These are phyloP conservation scores for Dione juno DNA, from an alignment of 2,888 invertebrate species.

Conservation along the genomic window DNA sequence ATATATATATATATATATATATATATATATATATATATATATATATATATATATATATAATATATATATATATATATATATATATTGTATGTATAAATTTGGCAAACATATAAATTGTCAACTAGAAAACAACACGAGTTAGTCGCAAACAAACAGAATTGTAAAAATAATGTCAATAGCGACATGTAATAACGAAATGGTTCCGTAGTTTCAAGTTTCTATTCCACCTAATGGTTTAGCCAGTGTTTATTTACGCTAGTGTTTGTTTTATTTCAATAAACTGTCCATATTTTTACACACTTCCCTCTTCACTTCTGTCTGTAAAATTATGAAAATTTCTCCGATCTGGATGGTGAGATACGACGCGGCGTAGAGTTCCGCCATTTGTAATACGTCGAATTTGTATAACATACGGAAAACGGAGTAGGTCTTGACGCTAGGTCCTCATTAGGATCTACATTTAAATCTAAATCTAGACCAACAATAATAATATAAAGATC, in stretches of 20 bases:
- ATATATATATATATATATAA: neutral
- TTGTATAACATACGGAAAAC: too few relatives aligned
- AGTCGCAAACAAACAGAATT: slow-evolving; percentile 39
- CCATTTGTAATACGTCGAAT: too few relatives aligned
- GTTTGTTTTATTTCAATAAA: too few relatives aligned
- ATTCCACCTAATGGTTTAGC: too few relatives aligned
- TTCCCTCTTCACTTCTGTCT: too few relatives aligned
- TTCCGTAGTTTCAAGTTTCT: slow-evolving; percentile 7
- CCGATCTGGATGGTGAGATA: too few relatives aligned
- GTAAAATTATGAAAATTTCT: too few relatives aligned
- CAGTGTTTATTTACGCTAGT: too few relatives aligned
- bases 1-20: neutral
- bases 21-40: neutral
- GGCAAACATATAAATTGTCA: slow-evolving; percentile 29
- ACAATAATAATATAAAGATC: neutral
- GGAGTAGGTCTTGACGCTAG: too few relatives aligned
- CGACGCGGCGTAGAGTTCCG: too few relatives aligned
- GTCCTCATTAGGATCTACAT: too few relatives aligned
- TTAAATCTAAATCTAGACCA: neutral
- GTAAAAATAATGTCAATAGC: slow-evolving; percentile 36
- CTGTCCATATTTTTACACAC: too few relatives aligned
- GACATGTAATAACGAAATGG: neutral
- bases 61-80: neutral
- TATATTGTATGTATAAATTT: neutral
- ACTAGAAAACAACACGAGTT: slow-evolving; percentile 35